These are phyloP conservation scores for Platygyra sinensis DNA, from an alignment of 64 coral and sea anemone genomes.

Conservation along the genomic window DNA sequence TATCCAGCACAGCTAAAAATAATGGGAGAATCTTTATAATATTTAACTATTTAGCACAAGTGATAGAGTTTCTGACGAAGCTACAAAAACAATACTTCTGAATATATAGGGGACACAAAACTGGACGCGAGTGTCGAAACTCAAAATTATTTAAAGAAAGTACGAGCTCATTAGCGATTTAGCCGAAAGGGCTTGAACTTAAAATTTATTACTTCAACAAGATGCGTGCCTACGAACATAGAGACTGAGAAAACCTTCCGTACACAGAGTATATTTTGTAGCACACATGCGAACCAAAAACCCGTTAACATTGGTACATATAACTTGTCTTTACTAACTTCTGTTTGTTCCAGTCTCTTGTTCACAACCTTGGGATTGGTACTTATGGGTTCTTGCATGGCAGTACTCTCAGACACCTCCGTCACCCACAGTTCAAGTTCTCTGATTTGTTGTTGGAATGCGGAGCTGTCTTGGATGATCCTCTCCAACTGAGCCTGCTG, in stretches of 20 bases:
- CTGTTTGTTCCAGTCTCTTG: conserved; percentile 86
- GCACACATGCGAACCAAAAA: background rate
- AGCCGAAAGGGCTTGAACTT: too few species aligned
- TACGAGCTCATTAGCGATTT: too few species aligned
- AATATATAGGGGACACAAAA: too few species aligned
- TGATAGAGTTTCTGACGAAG: too few species aligned
- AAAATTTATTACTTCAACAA: too few species aligned
- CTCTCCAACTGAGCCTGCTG: conserved; percentile 69
- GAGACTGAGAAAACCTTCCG: too few species aligned
- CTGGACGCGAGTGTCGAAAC: too few species aligned
- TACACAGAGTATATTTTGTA: too few species aligned
- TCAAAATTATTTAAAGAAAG: too few species aligned
- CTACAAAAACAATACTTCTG: too few species aligned
- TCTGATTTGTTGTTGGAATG: conserved; percentile 70
- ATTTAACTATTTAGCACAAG: too few species aligned
- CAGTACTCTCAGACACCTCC: conserved; percentile 67
- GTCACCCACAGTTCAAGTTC: conserved; percentile 87
- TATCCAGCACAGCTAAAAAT: background rate
- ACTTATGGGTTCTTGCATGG: conserved; percentile 73
- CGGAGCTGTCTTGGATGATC: conserved; percentile 35
- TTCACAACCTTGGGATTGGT: conserved; percentile 83
- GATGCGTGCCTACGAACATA: too few species aligned
- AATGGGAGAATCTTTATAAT: background rate
- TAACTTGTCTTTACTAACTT: conserved; percentile 25
- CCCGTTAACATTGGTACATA: background rate